These are phyloP conservation scores for Gadus chalcogrammus DNA, from an alignment of 2,113 vertebrate genomes.

Conservation along the genomic window DNA sequence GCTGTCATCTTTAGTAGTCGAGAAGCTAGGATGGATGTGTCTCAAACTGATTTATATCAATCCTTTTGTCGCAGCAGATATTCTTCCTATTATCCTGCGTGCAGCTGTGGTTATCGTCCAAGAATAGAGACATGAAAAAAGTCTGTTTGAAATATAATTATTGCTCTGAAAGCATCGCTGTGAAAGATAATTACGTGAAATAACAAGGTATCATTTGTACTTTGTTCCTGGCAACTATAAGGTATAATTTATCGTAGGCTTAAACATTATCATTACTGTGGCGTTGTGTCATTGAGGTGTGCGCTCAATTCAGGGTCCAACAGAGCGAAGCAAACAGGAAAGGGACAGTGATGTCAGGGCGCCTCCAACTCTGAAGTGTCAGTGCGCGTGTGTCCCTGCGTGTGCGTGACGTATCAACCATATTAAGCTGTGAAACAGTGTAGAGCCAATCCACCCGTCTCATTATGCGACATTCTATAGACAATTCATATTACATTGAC, in stretches of 20 bases:
- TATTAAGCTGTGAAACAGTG: neutral
- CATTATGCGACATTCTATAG: slow-evolving; percentile 30
- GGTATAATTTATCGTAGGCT: slow-evolving; percentile 35
- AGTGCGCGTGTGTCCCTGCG: neutral
- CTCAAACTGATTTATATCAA: slow-evolving; percentile 13
- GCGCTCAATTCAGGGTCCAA: slow-evolving; percentile 17
- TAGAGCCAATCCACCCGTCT: slow-evolving; percentile 16
- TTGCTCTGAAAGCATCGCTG: slow-evolving; percentile 13
- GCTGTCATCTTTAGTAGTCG: slow-evolving; percentile 26
- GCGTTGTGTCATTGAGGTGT: slow-evolving; percentile 10
- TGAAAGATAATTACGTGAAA: slow-evolving; percentile 42
- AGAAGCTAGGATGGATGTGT: slow-evolving; percentile 3
- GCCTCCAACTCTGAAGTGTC: neutral
- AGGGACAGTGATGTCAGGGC: neutral
- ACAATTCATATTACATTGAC: neutral
- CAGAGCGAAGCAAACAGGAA: slow-evolving; percentile 12
- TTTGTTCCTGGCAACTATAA: slow-evolving; percentile 36
- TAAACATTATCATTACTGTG: slow-evolving; percentile 31
- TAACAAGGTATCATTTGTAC: slow-evolving; percentile 45
- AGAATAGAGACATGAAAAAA: slow-evolving; percentile 3
- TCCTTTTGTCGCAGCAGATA: neutral
- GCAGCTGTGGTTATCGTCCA: neutral
- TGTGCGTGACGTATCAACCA: neutral
- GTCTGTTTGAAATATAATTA: slow-evolving; percentile 16
- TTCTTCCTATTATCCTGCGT: neutral